phyloP scores from a whole-genome alignment of 2,888 invertebrate species.

The Fabriciana adippe region DNA sequence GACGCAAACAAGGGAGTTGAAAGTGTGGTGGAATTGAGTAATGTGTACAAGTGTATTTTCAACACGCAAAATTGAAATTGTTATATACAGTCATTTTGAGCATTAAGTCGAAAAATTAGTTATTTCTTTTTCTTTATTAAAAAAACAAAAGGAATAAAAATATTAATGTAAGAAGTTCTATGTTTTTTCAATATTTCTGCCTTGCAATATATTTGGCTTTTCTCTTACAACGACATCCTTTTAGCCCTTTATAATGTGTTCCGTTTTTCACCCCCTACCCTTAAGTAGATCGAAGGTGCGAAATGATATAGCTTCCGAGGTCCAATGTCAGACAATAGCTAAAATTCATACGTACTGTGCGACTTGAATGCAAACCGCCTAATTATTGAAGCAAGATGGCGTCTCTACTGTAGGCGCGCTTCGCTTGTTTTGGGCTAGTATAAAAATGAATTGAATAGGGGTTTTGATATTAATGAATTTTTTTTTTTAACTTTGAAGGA shows the following conservation, averaged over 20 bases:
- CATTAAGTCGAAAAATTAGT: no score
- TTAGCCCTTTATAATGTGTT: constrained; percentile 35
- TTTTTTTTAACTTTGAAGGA: background rate
- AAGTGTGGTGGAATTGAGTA: constrained; percentile 31
- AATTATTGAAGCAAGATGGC: constrained; percentile 79
- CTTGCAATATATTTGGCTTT: constrained; percentile 3
- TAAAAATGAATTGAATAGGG: constrained; percentile 40
- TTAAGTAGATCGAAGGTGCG: constrained; percentile 55
- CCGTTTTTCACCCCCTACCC: constrained; percentile 45
- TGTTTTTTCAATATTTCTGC: constrained; percentile 12
- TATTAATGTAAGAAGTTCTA: background rate
- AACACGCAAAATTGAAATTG: background rate
- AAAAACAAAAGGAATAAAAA: no score
- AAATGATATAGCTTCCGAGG: constrained; percentile 79
- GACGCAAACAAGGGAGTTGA: constrained; percentile 70
- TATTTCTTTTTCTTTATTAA: background rate
- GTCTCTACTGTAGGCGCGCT: constrained; percentile 48
- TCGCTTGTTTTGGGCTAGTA: constrained; percentile 56
- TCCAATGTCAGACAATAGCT: constrained; percentile 82
- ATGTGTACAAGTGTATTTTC: constrained; percentile 15
- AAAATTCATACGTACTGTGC: constrained; percentile 76
- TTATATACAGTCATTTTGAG: background rate
- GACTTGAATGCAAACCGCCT: constrained; percentile 76
- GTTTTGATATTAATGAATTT: background rate
- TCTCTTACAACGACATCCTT: constrained; percentile 3